phyloP scores from a whole-genome alignment of 1,140 invertebrate genomes.

The Calycopis cecrops region DNA sequence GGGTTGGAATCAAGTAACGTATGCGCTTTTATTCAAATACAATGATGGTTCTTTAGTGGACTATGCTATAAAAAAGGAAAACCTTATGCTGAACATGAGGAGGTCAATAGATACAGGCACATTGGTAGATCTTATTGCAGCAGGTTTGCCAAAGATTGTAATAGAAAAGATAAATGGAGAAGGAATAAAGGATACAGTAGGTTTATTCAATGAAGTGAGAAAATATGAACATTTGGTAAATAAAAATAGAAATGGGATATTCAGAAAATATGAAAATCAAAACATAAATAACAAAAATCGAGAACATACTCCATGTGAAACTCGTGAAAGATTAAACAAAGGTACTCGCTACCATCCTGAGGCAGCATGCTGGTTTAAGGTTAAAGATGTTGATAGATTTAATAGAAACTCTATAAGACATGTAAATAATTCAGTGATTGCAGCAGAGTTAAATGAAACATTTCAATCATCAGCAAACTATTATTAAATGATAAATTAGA shows the following conservation, averaged over 20 bases:
- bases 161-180: background rate
- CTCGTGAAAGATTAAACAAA: background rate
- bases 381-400: background rate
- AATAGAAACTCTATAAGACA: background rate
- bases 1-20: background rate
- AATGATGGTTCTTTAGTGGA: background rate
- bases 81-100: background rate
- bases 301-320: background rate
- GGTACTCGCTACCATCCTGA: background rate
- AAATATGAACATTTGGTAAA: constrained; percentile 3
- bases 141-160: background rate
- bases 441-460: background rate
- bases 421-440: background rate
- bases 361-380: background rate
- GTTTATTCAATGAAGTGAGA: background rate
- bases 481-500: background rate
- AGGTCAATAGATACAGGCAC: background rate
- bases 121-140: background rate
- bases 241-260: background rate
- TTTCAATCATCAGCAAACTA: background rate
- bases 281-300: background rate
- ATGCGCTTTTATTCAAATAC: background rate
- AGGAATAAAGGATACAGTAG: background rate
- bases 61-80: constrained; percentile 1
- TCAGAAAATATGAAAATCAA: background rate